These are phyloP conservation scores for Catocala nupta DNA, from an alignment of 2,888 invertebrate species.

Conservation along the genomic window DNA sequence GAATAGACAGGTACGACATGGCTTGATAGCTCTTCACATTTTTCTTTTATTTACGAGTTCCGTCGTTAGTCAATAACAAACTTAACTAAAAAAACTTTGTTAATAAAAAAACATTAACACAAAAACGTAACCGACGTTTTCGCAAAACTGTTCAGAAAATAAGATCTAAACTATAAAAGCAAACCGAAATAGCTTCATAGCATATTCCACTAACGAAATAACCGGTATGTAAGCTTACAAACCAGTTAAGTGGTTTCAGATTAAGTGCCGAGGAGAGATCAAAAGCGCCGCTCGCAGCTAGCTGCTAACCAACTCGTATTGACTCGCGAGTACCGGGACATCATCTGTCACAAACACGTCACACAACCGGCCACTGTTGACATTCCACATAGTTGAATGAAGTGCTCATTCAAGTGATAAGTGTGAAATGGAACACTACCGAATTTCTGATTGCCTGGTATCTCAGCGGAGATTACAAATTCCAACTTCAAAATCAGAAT, in stretches of 20 bases:
- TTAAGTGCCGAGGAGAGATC: slow-evolving; percentile 34
- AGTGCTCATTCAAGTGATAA: slow-evolving; percentile 31
- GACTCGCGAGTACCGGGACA: slow-evolving; percentile 30
- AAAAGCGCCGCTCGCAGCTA: slow-evolving; percentile 43
- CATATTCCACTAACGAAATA: neutral
- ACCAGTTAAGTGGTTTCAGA: slow-evolving; percentile 33
- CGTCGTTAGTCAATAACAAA: too few species aligned
- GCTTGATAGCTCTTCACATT: too few species aligned
- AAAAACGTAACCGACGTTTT: too few species aligned
- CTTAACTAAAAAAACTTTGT: too few species aligned
- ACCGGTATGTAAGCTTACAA: slow-evolving; percentile 18
- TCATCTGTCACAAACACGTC: slow-evolving; percentile 29
- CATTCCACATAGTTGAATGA: slow-evolving; percentile 29
- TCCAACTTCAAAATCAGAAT: neutral
- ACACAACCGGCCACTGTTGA: slow-evolving; percentile 30
- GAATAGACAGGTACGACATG: too few species aligned
- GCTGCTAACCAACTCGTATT: slow-evolving; percentile 38
- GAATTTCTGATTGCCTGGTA: slow-evolving; percentile 29
- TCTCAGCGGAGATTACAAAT: too few species aligned
- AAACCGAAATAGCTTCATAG: neutral
- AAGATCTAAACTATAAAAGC: too few species aligned
- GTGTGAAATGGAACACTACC: slow-evolving; percentile 26
- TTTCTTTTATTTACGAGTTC: too few species aligned
- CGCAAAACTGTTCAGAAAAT: too few species aligned
- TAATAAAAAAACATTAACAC: too few species aligned